Conservation (phyloP, 2,113 vertebrate species). For the Nibea albiflora region DNA sequence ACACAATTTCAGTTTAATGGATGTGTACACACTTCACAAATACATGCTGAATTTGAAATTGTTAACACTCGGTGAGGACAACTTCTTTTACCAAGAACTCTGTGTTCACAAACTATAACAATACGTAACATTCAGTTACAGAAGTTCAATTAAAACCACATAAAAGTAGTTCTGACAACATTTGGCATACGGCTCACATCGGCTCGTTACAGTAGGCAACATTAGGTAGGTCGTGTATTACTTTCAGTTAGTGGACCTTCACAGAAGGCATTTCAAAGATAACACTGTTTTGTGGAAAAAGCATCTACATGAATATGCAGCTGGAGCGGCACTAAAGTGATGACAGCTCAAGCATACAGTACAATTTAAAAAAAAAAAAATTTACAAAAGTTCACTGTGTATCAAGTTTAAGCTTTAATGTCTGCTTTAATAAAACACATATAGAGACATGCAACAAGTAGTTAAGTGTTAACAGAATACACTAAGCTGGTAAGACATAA, state of each 20-base stretch:
- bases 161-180: conserved; percentile 14
- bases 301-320: conserved; percentile 45
- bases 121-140: conserved; percentile 6
- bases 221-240: conserved; percentile 51
- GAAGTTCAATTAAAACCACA: conserved; percentile 34
- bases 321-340: conserved; percentile 5
- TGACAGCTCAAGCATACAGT: conserved; percentile 32
- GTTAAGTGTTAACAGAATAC: conserved; percentile 17
- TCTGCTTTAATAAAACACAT: conserved; percentile 6
- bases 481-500: conserved; percentile 75
- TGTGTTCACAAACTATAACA: conserved; percentile 43
- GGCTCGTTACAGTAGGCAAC: conserved; percentile 15
- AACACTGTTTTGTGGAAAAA: conserved; percentile 39
- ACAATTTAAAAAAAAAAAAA: conserved; percentile 24
- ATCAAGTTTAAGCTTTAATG: conserved; percentile 41
- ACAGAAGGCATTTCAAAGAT: conserved; percentile 71
- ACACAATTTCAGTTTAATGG: conserved; percentile 68
- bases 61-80: conserved; percentile 51
- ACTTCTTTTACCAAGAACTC: conserved; percentile 40
- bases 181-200: background rate
- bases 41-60: conserved; percentile 66
- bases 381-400: conserved; percentile 24
- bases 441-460: conserved; percentile 48
- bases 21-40: conserved; percentile 64
- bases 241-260: conserved; percentile 68